Percentiles rank a stretch among this genome's conserved stretches.
phyloP scores from a whole-genome alignment of 2,888 invertebrate genomes.

The Drosophila affinis region DNA sequence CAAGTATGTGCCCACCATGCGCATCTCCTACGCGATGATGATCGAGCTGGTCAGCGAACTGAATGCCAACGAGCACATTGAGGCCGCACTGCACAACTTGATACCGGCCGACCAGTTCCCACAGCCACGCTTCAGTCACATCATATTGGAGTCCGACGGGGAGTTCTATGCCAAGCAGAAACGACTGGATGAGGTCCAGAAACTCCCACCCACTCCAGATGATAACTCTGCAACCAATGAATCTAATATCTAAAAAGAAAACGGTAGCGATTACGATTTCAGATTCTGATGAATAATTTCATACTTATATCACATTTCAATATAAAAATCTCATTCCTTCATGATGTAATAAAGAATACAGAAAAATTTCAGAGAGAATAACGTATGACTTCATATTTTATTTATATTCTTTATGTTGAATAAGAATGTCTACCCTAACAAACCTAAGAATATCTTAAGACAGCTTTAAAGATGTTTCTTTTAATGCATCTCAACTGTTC shows the following conservation, averaged over 20 bases:
- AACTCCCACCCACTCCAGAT: too few relatives aligned
- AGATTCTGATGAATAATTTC: too few relatives aligned
- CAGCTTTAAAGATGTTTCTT: background rate
- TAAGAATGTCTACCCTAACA: background rate
- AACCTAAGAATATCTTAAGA: background rate
- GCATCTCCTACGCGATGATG: conserved; percentile 54
- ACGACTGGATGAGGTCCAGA: background rate
- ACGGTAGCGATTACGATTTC: too few relatives aligned
- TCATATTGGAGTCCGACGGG: conserved; percentile 35
- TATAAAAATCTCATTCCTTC: background rate
- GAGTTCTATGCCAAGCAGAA: conserved; percentile 21
- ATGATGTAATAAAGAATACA: background rate
- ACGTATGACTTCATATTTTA: too few relatives aligned
- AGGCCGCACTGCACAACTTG: conserved; percentile 25
- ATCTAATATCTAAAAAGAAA: too few relatives aligned
- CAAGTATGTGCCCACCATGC: conserved; percentile 18
- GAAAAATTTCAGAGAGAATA: too few relatives aligned
- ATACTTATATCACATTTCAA: background rate
- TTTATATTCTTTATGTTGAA: too few relatives aligned
- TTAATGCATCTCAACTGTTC: background rate
- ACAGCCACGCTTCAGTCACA: conserved; percentile 33
- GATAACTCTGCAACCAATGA: too few relatives aligned
- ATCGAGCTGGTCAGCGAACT: conserved; percentile 45
- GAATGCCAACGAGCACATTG: conserved; percentile 39
- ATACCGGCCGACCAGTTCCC: background rate